phyloP scores from a whole-genome alignment of 2,888 invertebrate species.

The Thymelicus lineola region DNA sequence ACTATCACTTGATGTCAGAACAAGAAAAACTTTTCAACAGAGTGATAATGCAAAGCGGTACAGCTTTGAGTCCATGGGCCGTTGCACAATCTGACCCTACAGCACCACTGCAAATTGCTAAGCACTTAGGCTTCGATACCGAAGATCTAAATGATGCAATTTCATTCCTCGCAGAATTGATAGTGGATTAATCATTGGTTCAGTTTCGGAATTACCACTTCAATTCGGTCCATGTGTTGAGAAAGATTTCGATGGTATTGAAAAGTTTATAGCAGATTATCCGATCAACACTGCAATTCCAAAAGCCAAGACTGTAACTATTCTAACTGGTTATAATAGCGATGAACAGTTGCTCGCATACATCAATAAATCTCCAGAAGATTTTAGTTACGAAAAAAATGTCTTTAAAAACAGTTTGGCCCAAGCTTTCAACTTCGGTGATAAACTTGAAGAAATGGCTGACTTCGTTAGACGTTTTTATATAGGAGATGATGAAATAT shows the following conservation, averaged over 20 bases:
- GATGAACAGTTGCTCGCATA: conserved; percentile 49
- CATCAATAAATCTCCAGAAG: conserved; percentile 13
- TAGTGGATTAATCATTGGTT: conserved; percentile 35
- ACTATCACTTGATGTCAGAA: conserved; percentile 48
- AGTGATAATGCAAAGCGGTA: conserved; percentile 52
- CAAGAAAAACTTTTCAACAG: conserved; percentile 48
- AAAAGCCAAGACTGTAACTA: conserved; percentile 54
- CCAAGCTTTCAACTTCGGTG: conserved; percentile 38
- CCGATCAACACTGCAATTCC: conserved; percentile 52
- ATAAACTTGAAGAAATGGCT: conserved; percentile 44
- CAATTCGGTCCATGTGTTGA: conserved; percentile 40
- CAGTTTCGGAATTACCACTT: conserved; percentile 33
- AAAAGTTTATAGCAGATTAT: conserved; percentile 47
- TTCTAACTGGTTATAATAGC: conserved; percentile 59
- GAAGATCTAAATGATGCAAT: conserved; percentile 45
- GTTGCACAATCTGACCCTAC: conserved; percentile 42
- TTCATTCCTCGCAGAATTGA: conserved; percentile 42
- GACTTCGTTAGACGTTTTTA: conserved; percentile 53
- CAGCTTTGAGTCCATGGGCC: conserved; percentile 40
- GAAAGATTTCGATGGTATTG: conserved; percentile 43
- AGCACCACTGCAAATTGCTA: conserved; percentile 46
- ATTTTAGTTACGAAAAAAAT: not conserved
- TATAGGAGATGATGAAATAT: conserved; percentile 55
- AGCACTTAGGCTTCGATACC: conserved; percentile 47
- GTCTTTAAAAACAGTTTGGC: not conserved